phyloP scores from a whole-genome alignment of 2,113 vertebrate genomes.

The Vombatus ursinus region DNA sequence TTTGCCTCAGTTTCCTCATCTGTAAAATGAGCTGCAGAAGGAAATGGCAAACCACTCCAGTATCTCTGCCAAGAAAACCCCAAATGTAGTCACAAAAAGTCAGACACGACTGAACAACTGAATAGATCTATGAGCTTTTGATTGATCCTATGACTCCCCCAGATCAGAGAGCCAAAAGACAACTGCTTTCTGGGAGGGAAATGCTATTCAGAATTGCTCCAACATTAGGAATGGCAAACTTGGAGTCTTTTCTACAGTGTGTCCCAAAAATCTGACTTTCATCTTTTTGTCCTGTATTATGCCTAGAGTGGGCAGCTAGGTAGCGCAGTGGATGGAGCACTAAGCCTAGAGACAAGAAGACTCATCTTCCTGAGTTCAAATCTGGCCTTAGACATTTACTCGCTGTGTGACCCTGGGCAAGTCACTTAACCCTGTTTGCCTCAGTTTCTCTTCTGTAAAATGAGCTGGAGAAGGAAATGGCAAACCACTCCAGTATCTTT shows the following conservation, averaged over 20 bases:
- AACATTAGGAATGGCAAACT: neutral
- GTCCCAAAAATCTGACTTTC: neutral
- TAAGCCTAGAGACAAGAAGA: neutral
- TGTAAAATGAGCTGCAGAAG: neutral
- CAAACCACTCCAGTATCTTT: neutral
- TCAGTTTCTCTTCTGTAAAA: neutral
- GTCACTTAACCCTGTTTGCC: neutral
- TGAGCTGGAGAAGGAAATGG: neutral
- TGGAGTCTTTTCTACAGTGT: neutral
- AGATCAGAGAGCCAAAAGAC: neutral
- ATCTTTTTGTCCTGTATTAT: neutral
- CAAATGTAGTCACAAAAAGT: neutral
- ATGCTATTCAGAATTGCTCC: neutral
- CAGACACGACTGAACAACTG: neutral
- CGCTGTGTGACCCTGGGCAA: neutral
- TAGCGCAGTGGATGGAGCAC: neutral
- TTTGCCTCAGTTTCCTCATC: neutral
- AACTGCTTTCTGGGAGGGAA: neutral
- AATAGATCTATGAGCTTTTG: too few relatives aligned
- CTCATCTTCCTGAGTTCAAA: neutral
- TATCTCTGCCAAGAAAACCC: neutral
- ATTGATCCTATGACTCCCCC: too few relatives aligned
- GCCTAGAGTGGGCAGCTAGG: neutral
- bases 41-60: neutral
- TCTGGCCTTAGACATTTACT: neutral